Evolutionary conservation across 2,113 vertebrate species (phyloP).

Genomic region (Capreolus pygargus): DNA sequence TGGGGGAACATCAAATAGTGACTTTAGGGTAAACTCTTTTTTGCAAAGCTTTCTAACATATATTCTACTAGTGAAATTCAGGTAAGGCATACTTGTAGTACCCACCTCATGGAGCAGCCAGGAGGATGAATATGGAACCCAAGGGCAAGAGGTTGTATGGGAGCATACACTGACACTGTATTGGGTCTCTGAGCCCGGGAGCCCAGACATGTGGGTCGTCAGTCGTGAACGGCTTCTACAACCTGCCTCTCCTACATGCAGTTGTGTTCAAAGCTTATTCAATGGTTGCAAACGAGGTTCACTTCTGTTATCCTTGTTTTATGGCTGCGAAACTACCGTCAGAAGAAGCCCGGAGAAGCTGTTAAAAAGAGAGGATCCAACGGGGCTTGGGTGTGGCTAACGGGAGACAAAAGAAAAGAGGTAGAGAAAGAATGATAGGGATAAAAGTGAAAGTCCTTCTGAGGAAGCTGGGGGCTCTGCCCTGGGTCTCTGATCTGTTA

Average conservation of each 20-base stretch:
- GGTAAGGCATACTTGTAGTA: neutral
- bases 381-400: neutral
- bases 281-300: neutral
- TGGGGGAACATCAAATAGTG: neutral
- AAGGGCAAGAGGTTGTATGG: too few species aligned
- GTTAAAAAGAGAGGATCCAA: neutral
- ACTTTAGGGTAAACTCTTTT: neutral
- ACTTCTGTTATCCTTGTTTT: neutral
- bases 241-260: neutral
- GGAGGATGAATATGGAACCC: neutral
- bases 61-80: neutral
- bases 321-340: neutral
- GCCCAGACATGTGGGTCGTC: neutral
- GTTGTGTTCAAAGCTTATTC: neutral
- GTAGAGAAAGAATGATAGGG: neutral
- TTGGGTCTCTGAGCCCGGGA: neutral
- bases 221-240: neutral
- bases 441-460: neutral
- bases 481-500: neutral
- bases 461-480: neutral
- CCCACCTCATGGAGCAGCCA: neutral
- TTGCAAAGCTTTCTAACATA: neutral
- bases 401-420: neutral
- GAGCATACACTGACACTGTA: accelerated
- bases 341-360: neutral